Percentiles rank a stretch among this genome's conserved stretches.
These are phyloP conservation scores for Tanaodytes sp. DNA, from an alignment of 2,888 invertebrate genomes.

Conservation along the genomic window DNA sequence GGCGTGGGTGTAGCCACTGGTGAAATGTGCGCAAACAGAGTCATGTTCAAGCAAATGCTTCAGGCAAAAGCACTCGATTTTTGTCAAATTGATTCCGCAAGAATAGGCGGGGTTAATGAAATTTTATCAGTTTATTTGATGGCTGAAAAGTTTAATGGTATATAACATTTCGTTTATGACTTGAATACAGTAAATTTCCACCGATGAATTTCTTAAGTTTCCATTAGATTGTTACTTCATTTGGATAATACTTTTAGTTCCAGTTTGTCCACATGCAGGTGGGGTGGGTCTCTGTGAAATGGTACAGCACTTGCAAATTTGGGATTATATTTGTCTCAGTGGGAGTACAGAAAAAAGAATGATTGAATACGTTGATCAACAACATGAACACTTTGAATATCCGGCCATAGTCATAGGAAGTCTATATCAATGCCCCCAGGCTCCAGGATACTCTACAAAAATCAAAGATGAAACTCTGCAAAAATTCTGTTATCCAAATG, in stretches of 20 bases:
- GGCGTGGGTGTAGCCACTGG: slow-evolving; percentile 92
- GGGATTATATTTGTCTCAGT: slow-evolving; percentile 86
- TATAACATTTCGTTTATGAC: no score
- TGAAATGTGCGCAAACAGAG: slow-evolving; percentile 92
- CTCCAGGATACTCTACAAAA: slow-evolving; percentile 87
- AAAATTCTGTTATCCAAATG: slow-evolving; percentile 83
- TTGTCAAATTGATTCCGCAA: slow-evolving; percentile 92
- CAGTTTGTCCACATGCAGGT: slow-evolving; percentile 96
- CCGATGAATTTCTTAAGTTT: no score
- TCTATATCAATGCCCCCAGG: slow-evolving; percentile 83
- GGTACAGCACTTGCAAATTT: slow-evolving; percentile 92
- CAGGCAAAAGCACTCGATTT: slow-evolving; percentile 86
- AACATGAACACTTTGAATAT: slow-evolving; percentile 89
- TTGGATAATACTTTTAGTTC: no score
- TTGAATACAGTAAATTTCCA: no score
- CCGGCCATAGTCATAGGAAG: slow-evolving; percentile 82
- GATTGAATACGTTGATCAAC: slow-evolving; percentile 91
- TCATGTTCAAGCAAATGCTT: slow-evolving; percentile 93
- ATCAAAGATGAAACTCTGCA: slow-evolving; percentile 80
- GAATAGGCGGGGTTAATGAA: slow-evolving; percentile 92
- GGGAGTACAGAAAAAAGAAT: slow-evolving; percentile 81
- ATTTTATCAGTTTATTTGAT: slow-evolving; percentile 89
- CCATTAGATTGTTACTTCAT: no score
- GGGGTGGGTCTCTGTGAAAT: slow-evolving; percentile 94
- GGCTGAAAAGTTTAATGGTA: slow-evolving; percentile 88